Evolutionary conservation across 2,888 invertebrate species (phyloP).

Genomic region (Achlya flavicornis): DNA sequence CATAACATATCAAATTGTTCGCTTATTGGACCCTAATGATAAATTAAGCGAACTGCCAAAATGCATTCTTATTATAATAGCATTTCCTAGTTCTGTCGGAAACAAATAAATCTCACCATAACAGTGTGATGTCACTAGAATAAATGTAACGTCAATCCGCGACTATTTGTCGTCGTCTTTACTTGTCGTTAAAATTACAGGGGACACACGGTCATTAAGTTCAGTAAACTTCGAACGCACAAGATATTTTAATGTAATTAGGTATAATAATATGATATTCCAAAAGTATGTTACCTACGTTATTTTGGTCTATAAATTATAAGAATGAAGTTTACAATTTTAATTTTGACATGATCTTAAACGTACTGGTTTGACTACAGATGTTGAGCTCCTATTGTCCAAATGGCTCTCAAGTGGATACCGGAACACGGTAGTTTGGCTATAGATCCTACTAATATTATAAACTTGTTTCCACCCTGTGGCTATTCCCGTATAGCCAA

Average conservation of each 20-base stretch:
- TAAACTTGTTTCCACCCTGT: no score
- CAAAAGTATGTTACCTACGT: neutral
- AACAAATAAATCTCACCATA: conserved; percentile 78
- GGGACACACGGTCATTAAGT: conserved; percentile 44
- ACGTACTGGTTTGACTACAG: no score
- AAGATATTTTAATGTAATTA: neutral
- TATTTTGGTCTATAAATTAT: no score
- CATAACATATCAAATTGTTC: neutral
- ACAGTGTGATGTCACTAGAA: conserved; percentile 66
- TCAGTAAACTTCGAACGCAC: neutral
- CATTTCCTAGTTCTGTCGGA: conserved; percentile 71
- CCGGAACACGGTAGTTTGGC: no score
- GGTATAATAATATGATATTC: neutral
- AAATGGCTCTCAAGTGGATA: no score
- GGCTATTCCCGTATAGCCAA: no score
- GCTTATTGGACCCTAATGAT: conserved; percentile 37
- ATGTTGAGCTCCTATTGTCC: no score
- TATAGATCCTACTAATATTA: no score
- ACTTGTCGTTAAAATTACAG: conserved; percentile 57
- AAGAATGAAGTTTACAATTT: no score
- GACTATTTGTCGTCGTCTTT: conserved; percentile 68
- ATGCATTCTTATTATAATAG: conserved; percentile 65
- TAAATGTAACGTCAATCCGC: conserved; percentile 79
- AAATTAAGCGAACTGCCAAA: conserved; percentile 56
- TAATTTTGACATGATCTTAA: no score